Conservation (phyloP, 2,797 vertebrate species). For the Syndactyla subalaris region DNA sequence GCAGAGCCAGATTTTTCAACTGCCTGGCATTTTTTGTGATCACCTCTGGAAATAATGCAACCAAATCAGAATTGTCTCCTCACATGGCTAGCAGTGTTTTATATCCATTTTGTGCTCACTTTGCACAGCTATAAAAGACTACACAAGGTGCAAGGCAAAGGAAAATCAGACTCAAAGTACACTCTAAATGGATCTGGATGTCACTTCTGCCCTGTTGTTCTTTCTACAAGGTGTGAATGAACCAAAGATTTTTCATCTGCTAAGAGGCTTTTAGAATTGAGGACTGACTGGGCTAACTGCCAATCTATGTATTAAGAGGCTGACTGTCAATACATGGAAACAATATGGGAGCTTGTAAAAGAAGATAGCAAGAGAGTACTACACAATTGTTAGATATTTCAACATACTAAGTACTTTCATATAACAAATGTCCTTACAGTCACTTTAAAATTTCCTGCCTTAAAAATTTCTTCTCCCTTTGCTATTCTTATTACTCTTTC, state of each 20-base stretch:
- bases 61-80: conserved; percentile 30
- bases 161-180: conserved; percentile 26
- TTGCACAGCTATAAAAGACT: conserved; percentile 45
- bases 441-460: not conserved
- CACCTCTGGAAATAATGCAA: conserved; percentile 47
- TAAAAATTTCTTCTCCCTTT: not conserved
- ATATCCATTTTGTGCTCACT: conserved; percentile 43
- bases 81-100: not conserved
- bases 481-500: not conserved
- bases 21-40: conserved; percentile 1
- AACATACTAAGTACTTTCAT: not conserved
- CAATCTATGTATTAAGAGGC: conserved; percentile 50
- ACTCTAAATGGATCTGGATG: conserved; percentile 62
- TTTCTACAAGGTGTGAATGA: conserved; percentile 73
- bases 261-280: conserved; percentile 63
- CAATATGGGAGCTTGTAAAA: conserved; percentile 23
- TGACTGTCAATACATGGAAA: conserved; percentile 48
- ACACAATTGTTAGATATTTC: conserved; percentile 12
- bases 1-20: conserved; percentile 11
- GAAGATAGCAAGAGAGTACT: not conserved
- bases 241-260: conserved; percentile 55
- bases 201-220: conserved; percentile 62
- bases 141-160: conserved; percentile 34
- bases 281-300: conserved; percentile 41
- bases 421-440: not conserved